Percentiles rank a stretch among this genome's conserved stretches.
Conservation (phyloP, 2,113 vertebrate genomes). For the Melanotaenia duboulayi region DNA sequence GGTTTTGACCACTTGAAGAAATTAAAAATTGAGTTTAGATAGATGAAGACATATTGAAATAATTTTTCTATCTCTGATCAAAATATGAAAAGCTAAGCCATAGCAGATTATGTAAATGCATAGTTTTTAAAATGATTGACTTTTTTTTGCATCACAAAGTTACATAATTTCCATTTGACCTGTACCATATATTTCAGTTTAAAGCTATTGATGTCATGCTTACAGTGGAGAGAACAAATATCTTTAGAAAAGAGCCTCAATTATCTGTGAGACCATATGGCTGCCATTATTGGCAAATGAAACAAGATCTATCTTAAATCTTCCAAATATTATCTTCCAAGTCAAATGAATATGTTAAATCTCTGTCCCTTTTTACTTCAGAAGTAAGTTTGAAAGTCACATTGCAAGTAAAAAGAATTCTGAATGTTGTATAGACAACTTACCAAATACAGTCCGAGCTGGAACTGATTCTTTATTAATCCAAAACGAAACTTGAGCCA, state of each 20-base stretch:
- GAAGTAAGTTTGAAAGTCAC: neutral
- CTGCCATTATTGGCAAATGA: conserved; percentile 11
- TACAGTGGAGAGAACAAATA: neutral
- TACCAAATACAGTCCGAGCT: conserved; percentile 96
- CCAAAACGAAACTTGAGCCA: conserved; percentile 98
- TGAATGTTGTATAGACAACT: conserved; percentile 55
- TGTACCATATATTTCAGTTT: neutral
- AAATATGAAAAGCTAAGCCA: neutral
- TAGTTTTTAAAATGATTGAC: neutral
- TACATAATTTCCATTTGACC: neutral
- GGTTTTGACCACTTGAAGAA: too few relatives aligned
- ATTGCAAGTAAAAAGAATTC: neutral
- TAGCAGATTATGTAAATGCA: neutral
- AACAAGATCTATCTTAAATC: neutral
- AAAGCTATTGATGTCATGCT: conserved; percentile 12
- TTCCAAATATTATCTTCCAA: conserved; percentile 1
- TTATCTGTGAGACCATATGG: conserved; percentile 10
- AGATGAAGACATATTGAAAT: too few relatives aligned
- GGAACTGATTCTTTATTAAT: conserved; percentile 98
- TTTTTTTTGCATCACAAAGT: neutral
- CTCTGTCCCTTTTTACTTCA: neutral
- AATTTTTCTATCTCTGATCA: neutral
- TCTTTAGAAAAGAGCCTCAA: neutral
- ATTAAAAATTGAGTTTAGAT: too few relatives aligned
- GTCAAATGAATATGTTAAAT: neutral